Base-by-base conservation (phyloP, 2,797 vertebrate genomes). In the Bradypodion pumilum region DNA sequence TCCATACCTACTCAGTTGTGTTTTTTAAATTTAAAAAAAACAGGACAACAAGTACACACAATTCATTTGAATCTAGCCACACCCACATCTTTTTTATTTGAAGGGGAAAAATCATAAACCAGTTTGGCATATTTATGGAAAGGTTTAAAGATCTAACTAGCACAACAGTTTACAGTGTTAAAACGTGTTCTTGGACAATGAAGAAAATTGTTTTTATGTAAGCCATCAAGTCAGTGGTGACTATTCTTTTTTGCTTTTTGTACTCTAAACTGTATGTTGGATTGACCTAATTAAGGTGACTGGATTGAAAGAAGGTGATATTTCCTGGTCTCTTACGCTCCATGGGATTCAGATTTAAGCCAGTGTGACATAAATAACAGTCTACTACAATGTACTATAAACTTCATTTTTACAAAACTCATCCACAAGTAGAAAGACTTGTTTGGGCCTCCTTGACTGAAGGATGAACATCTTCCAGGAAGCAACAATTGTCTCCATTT, bases 331-430 rank as follows among this genome's bases (percentile, higher is more conserved):
- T 90, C 44, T 77, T 63, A 40, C 32, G 91, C 89, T 92, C 70
- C 87, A 91, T 91, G 90, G 42, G 15, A 68, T 93, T 93, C 94
- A 92, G 92, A 88, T 91, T 81, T 80, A 91, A 75, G 79, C 86
- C 86, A 84, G 90, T 85, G 81, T 63, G 83, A 73, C 93, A 89
- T 91, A 91, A 91, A 91, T 92, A 85, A 91, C 83, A 87, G 87
- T 93, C 93, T 94, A 94, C 94, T 94, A 92, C 83, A 86, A 88
- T 93, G 94, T 94, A 94, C 94, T 94, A 92, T 94, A 93, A 92
- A 94, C 92, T 93, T 92, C 93, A 92, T 92, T 90, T 94, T 92
- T 94, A 87, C 78, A 84, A 76, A 90, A 92, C 82, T 93, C 90
- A 94, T 91, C 93, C 94, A 89, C 86, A 78, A 78, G 83, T 94